Base-by-base conservation (phyloP, 2,113 vertebrate species). In the Platichthys stellatus region DNA sequence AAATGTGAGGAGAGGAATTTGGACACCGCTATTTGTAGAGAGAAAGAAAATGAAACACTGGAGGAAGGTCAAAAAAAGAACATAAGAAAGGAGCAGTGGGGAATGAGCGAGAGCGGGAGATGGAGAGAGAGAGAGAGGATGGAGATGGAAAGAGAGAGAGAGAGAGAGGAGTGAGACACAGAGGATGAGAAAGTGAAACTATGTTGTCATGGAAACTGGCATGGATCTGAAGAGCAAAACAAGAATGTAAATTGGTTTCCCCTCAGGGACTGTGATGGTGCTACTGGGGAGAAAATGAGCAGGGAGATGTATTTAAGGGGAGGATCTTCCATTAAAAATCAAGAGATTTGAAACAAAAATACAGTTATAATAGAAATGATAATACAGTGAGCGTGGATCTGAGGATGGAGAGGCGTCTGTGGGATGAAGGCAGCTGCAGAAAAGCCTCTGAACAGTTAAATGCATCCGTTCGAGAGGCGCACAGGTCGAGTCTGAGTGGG, bases 201-300 rank as follows among this genome's bases (percentile, higher is more conserved):
- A 86, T 94, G 97, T 98, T 97, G 95, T 96, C 96, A 98, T 97
- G 95, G 96, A 94, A 96, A 97, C 96, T 94, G 93, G 91, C 78
- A 94, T 89, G 86, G 94, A 95, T 96, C 93, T 95, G 94, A 94
- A 93, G 93, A 94, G 94, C 93, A 94, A 93, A 95, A 94, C 84
- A 94, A 94, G 94, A 96, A 94, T 93, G 94, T 92, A 96, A 97
- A 96, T 95, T 74, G 69, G 93, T 96, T 96, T 95, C 95, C 85
- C 91, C 85, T 92, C 68, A 87, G 85, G 90, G 88, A 91, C 81
- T 72, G 92, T 81, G 92, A 90, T 83, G 88, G 89, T 51, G 86
- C 89, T 86, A 84, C 78, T 38, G 76, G 86, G 83, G 83, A 81
- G 72, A 85, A 85, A 88, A 88, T 73, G 76, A 76, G 66, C 81